Base-by-base conservation (phyloP, 2,888 invertebrate genomes). In the Syritta pipiens region DNA sequence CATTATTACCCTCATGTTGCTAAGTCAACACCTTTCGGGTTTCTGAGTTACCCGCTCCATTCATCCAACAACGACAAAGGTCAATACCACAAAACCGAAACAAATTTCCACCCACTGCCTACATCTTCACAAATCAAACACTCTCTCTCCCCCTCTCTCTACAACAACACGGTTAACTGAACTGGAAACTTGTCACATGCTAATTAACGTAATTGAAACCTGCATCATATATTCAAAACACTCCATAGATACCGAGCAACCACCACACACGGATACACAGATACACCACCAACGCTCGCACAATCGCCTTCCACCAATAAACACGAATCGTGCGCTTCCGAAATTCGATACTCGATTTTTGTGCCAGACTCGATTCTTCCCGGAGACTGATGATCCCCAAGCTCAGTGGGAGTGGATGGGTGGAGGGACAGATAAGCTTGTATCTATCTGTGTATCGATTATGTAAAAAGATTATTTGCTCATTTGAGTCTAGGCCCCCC, bases 181-280 rank as follows among this genome's bases (percentile, higher is more conserved):
- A 28, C 65, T 72, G 72, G 17, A 72, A 77, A 60, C 40, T 53
- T 63, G 65, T 72, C 65, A 51, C 62, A 67, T 72, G 60, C 65
- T 77, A 72, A 72, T 77, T 77, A 65, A 65, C 48, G 59, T 59
- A 65, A 72, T 65, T 44, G 59, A 65, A 42, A 53, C 77, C 59
- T 53, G 59, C 59, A 72, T 71, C 46, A 69, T 62, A 60, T 49
- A 59, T 37, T 67, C 59, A 51, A 55, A 60, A 62, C 48, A 62
- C 14, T 14, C 19, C n/a, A 7, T 44, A 20, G 12, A 1, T 44
- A 20, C 9, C 9, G 22, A 20, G 7, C 30, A 22, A 14, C 26
- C 9, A 9, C 3, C 3, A 19, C 5, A 26, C 19, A 48, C 10
- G 17, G 14, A 22, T 40, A 9, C 7, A 24, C 10, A 28, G 12